Evolutionary conservation across 2,888 invertebrate genomes (phyloP), one percentile per base, ranked within the genome.

Genomic region (Thymelicus acteon): DNA sequence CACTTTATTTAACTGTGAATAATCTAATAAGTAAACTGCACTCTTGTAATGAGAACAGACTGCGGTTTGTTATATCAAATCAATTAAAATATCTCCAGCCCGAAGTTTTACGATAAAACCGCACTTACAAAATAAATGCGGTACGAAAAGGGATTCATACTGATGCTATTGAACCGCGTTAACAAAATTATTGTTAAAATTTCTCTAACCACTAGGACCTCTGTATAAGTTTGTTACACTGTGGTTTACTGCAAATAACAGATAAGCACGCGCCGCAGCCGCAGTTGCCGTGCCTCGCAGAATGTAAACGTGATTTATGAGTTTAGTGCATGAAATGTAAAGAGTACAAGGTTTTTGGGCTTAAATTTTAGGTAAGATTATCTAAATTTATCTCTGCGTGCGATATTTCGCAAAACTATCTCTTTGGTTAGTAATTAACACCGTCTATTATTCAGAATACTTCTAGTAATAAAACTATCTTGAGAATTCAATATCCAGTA

Each of bases 231-330:
- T 57, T 31, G 57, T 57, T 31, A 57, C 31, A 24, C 31, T 79
- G 80, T 77, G 80, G 82, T 87, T 85, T 79, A 79, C 87, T 91
- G 91, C 92, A 89, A 92, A 91, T 86, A 90, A 82, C 86, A 88
- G 93, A 92, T 93, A 92, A 93, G 91, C 92, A 90, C 90, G 90
- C 87, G 82, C 85, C 80, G 81, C 79, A 82, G 85, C 90, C 91
- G 80, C 88, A 88, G 77, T 80, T 77, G 81, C 85, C 87, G 92
- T 87, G 90, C 87, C 78, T 81, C 82, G 79, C 85, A 85, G 87
- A 89, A 93, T 92, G 91, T 91, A 91, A 88, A 83, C 86, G 83
- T 90, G 91, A 92, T 93, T 93, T 92, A 93, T 90, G 88, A 87
- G 86, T 88, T 86, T 85, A 85, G 86, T 85, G 82, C 82, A 85